A percentile compares a stretch with the other conserved stretches of the same genome.
Conservation (phyloP, 2,888 invertebrate species). For the Serrognathus titanus region DNA sequence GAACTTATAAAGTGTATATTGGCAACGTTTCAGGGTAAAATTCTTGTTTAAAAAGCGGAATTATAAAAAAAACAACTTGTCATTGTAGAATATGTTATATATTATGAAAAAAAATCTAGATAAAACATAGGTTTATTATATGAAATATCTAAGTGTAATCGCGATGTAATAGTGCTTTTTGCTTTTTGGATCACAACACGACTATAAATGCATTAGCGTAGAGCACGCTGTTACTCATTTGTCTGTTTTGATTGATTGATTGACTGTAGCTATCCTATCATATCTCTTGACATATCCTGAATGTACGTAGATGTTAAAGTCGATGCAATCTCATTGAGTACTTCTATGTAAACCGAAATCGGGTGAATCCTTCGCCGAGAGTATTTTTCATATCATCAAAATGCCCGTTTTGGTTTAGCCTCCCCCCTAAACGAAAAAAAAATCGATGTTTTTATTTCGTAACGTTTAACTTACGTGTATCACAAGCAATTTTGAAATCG, state of each 20-base stretch:
- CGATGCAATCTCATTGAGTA: too few species aligned
- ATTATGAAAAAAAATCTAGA: constrained; percentile 20
- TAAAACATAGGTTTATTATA: constrained; percentile 34
- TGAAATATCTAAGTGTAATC: constrained; percentile 41
- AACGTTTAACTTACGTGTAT: too few species aligned
- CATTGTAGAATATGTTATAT: constrained; percentile 15
- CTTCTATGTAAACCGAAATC: too few species aligned
- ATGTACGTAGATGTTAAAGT: too few species aligned
- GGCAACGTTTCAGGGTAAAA: constrained; percentile 43
- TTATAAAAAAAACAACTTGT: constrained; percentile 8
- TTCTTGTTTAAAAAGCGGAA: constrained; percentile 23
- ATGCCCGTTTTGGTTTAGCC: too few species aligned
- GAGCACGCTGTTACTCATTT: constrained; percentile 45
- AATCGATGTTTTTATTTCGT: too few species aligned
- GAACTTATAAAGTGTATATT: constrained; percentile 26
- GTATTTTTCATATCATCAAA: too few species aligned
- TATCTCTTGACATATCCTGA: constrained; percentile 6
- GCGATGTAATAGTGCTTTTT: constrained; percentile 46
- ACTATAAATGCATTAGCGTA: constrained; percentile 46
- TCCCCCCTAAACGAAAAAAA: too few species aligned
- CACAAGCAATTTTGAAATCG: too few species aligned
- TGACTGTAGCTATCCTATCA: not conserved
- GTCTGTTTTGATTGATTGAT: constrained; percentile 4
- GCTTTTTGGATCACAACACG: constrained; percentile 49
- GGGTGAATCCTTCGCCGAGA: too few species aligned